A percentile compares a stretch with the other conserved stretches of the same genome.
phyloP scores from a whole-genome alignment of 2,113 vertebrate species.

The Candoia aspera region DNA sequence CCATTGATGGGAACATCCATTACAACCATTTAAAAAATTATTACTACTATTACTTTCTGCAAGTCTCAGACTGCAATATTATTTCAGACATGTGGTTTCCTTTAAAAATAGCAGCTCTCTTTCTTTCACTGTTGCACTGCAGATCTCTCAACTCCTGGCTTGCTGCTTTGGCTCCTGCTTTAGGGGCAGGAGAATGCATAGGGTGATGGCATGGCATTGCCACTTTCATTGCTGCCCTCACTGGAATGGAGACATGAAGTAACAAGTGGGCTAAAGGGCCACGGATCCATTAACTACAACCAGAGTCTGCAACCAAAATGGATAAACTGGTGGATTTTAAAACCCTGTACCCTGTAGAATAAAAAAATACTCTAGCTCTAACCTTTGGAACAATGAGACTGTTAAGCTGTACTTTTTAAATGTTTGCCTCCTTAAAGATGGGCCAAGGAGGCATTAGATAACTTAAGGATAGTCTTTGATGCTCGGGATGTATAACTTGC shows the following conservation, averaged over 20 bases:
- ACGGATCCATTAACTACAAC: not conserved
- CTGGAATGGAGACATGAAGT: not conserved
- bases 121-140: not conserved
- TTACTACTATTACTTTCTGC: not conserved
- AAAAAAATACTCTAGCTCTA: not conserved
- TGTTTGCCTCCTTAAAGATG: not conserved
- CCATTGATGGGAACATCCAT: conserved; percentile 30
- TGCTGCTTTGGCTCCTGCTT: not conserved
- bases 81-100: not conserved
- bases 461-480: not conserved
- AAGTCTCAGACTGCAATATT: not conserved
- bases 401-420: not conserved
- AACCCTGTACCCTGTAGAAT: not conserved
- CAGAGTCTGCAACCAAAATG: not conserved
- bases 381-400: not conserved
- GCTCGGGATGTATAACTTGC: not conserved
- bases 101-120: not conserved
- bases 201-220: not conserved
- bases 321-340: not conserved
- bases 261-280: not conserved
- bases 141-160: not conserved
- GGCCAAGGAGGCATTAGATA: not conserved
- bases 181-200: not conserved
- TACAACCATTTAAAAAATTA: not conserved
- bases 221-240: not conserved